A percentile compares a stretch with the other conserved stretches of the same genome.
phyloP scores from a whole-genome alignment of 2,797 vertebrate genomes.

The Clarias pachynema region DNA sequence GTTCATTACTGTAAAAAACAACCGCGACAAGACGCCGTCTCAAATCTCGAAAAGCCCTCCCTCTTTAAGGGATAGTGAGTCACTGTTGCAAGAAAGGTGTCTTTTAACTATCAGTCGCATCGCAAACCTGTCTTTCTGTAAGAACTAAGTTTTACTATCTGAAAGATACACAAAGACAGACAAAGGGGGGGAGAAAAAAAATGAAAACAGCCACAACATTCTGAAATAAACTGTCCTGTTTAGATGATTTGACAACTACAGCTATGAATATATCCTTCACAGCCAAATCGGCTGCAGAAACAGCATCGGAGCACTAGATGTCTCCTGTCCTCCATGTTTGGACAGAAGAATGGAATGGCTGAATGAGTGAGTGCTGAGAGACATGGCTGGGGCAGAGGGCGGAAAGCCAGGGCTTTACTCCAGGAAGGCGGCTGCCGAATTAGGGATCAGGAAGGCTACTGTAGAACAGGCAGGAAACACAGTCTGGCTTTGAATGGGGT shows the following conservation, averaged over 20 bases:
- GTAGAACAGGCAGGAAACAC: constrained; percentile 22
- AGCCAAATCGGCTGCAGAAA: constrained; percentile 53
- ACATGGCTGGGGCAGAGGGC: constrained; percentile 27
- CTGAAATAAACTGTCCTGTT: neutral
- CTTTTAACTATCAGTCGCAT: neutral
- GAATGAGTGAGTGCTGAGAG: constrained; percentile 18
- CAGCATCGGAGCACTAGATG: constrained; percentile 70
- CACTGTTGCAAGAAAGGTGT: constrained; percentile 15
- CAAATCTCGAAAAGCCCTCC: constrained; percentile 12
- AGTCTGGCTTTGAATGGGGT: constrained; percentile 24
- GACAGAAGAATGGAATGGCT: neutral
- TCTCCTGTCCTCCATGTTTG: constrained; percentile 72
- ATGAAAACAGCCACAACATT: neutral
- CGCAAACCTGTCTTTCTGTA: neutral
- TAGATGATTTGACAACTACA: neutral
- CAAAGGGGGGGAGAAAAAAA: neutral
- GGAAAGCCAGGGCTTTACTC: constrained; percentile 37
- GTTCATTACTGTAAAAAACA: constrained; percentile 32
- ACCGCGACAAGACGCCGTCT: constrained; percentile 14
- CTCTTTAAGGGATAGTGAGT: neutral
- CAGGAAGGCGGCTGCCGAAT: constrained; percentile 39
- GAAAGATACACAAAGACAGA: neutral
- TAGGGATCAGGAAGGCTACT: constrained; percentile 32
- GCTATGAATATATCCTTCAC: neutral
- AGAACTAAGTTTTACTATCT: neutral